Percentiles rank a stretch among this genome's conserved stretches.
These are phyloP conservation scores for Ennomos quercinarius DNA, from an alignment of 2,888 invertebrate species.

Conservation along the genomic window DNA sequence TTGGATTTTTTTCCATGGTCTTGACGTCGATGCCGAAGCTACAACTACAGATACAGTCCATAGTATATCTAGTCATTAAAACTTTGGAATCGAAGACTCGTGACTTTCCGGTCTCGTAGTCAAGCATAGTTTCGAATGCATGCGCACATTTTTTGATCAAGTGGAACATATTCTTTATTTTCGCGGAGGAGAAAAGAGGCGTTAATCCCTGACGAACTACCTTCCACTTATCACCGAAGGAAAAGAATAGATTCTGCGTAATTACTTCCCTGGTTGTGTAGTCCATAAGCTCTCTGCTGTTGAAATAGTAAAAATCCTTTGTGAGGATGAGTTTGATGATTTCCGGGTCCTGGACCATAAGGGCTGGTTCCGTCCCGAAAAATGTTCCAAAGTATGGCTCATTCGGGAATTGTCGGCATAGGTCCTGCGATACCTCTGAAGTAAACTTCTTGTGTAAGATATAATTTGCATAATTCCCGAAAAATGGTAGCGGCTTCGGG, in stretches of 20 bases:
- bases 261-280: slow-evolving; percentile 42
- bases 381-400: slow-evolving; percentile 38
- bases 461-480: slow-evolving; percentile 43
- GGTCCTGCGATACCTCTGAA: slow-evolving; percentile 29
- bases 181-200: slow-evolving; percentile 48
- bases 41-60: slow-evolving; percentile 52
- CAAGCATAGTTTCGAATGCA: slow-evolving; percentile 42
- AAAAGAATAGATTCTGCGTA: slow-evolving; percentile 48
- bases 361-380: slow-evolving; percentile 42
- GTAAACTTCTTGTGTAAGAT: slow-evolving; percentile 32
- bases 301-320: slow-evolving; percentile 52
- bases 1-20: slow-evolving; percentile 42
- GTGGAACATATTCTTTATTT: slow-evolving; percentile 53
- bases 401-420: slow-evolving; percentile 33
- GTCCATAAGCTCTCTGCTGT: slow-evolving; percentile 43
- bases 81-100: slow-evolving; percentile 38
- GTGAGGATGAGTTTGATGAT: slow-evolving; percentile 47
- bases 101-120: slow-evolving; percentile 30
- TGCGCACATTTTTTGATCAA: slow-evolving; percentile 46
- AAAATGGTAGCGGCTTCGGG: slow-evolving; percentile 40
- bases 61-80: slow-evolving; percentile 48
- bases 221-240: slow-evolving; percentile 49
- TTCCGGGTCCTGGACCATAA: slow-evolving; percentile 47
- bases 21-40: slow-evolving; percentile 54
- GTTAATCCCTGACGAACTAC: slow-evolving; percentile 48